A percentile compares a stretch with the other conserved stretches of the same genome.
Conservation (phyloP, 2,888 invertebrate species). For the Limnephilus marmoratus region DNA sequence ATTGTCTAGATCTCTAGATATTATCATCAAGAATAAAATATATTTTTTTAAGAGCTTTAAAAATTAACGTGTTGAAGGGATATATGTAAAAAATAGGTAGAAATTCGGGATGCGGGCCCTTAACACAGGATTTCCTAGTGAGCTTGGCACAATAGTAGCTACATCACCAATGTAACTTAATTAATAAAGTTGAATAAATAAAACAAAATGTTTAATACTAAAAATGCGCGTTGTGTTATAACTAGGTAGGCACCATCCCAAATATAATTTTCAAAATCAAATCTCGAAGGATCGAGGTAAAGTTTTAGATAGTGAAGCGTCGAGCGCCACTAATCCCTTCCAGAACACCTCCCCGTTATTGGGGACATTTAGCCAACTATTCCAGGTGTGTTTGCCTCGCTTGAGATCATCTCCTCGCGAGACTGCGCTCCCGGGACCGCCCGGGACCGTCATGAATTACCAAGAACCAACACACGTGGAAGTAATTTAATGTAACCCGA, state of each 20-base stretch:
- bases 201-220: too few relatives aligned
- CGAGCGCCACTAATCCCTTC: slow-evolving; percentile 2
- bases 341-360: slow-evolving; percentile 15
- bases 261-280: not conserved
- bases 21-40: too few relatives aligned
- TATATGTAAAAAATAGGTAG: too few relatives aligned
- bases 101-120: too few relatives aligned
- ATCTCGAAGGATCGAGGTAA: not conserved
- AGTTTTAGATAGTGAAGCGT: slow-evolving; percentile 4
- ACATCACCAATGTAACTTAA: too few relatives aligned
- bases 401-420: not conserved
- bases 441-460: slow-evolving; percentile 58
- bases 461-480: slow-evolving; percentile 51
- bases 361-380: not conserved
- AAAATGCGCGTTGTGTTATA: too few relatives aligned
- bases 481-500: slow-evolving; percentile 54
- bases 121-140: too few relatives aligned
- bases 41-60: too few relatives aligned
- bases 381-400: slow-evolving; percentile 5
- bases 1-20: too few relatives aligned
- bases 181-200: too few relatives aligned
- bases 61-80: too few relatives aligned
- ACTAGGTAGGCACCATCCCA: not conserved
- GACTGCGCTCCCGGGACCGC: slow-evolving; percentile 46
- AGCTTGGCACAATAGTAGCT: too few relatives aligned